phyloP scores from a whole-genome alignment of 2,888 invertebrate genomes.

The Drosophila imparisetae region DNA sequence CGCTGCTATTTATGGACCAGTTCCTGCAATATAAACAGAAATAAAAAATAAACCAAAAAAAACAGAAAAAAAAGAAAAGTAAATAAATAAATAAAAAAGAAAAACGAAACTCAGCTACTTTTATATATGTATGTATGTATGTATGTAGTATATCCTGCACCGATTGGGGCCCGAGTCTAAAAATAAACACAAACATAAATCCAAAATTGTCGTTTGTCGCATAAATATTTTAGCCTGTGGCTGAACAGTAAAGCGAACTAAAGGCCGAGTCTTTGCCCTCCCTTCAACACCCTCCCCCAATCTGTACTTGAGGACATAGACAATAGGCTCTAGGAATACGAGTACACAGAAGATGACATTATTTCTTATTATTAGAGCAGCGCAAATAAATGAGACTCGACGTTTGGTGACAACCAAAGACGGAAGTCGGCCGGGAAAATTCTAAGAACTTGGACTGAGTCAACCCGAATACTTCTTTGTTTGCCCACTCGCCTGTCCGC shows the following conservation, averaged over 20 bases:
- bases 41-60: slow-evolving; percentile 14
- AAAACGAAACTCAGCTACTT: slow-evolving; percentile 61
- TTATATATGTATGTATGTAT: slow-evolving; percentile 33
- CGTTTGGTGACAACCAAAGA: slow-evolving; percentile 15
- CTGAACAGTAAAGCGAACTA: slow-evolving; percentile 45
- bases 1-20: slow-evolving; percentile 74
- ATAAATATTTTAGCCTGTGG: slow-evolving; percentile 74
- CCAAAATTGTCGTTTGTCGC: slow-evolving; percentile 81
- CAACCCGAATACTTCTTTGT: slow-evolving; percentile 32
- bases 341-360: slow-evolving; percentile 60
- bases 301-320: slow-evolving; percentile 29
- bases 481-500: slow-evolving; percentile 4
- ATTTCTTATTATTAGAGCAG: slow-evolving; percentile 79
- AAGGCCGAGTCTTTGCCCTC: slow-evolving; percentile 10
- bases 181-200: slow-evolving; percentile 67
- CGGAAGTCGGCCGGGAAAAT: slow-evolving; percentile 40
- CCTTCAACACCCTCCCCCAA: neutral
- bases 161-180: slow-evolving; percentile 8
- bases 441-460: slow-evolving; percentile 25
- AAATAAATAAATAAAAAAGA: slow-evolving; percentile 34
- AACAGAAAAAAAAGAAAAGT: slow-evolving; percentile 11
- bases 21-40: slow-evolving; percentile 62
- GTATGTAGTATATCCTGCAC: slow-evolving; percentile 20
- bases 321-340: slow-evolving; percentile 47
- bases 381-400: slow-evolving; percentile 69